Evolutionary conservation across 2,888 invertebrate species (phyloP).

Genomic region (Cosmopolites sordidus): DNA sequence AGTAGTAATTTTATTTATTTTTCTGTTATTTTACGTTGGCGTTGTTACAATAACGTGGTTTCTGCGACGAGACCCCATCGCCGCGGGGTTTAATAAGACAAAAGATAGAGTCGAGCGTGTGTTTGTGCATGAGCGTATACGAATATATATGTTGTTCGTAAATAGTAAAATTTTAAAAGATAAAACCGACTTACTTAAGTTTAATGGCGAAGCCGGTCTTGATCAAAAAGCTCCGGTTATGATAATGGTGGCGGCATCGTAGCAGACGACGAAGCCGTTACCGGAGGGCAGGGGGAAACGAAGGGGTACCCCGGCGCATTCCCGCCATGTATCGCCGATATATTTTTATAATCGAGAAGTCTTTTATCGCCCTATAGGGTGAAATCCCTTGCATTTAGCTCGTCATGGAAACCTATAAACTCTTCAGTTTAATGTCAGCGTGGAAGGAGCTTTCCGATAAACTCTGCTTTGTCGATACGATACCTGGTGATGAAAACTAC

Average conservation of each 20-base stretch:
- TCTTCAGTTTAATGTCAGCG: too few relatives aligned
- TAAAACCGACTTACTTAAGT: constrained; percentile 22
- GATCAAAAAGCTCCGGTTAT: constrained; percentile 20
- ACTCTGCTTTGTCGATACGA: too few relatives aligned
- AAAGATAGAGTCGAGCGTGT: not conserved
- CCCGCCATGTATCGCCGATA: not conserved
- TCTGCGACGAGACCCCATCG: not conserved
- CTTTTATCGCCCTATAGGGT: constrained; percentile 1
- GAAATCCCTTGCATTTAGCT: too few relatives aligned
- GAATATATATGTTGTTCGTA: constrained; percentile 14
- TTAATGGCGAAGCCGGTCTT: constrained; percentile 7
- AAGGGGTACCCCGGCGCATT: not conserved
- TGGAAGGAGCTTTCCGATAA: too few relatives aligned
- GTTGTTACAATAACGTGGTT: not conserved
- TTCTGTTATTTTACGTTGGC: too few relatives aligned
- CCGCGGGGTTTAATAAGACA: not conserved
- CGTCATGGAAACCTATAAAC: too few relatives aligned
- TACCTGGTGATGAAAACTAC: too few relatives aligned
- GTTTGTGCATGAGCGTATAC: not conserved
- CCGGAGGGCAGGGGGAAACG: not conserved
- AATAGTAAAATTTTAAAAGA: constrained; percentile 18
- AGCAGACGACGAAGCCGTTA: not conserved
- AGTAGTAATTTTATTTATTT: too few relatives aligned
- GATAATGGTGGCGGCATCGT: constrained; percentile 11
- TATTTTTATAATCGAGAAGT: not conserved